Base-by-base conservation (phyloP, 2,797 vertebrate species). In the Aphelocoma californica region DNA sequence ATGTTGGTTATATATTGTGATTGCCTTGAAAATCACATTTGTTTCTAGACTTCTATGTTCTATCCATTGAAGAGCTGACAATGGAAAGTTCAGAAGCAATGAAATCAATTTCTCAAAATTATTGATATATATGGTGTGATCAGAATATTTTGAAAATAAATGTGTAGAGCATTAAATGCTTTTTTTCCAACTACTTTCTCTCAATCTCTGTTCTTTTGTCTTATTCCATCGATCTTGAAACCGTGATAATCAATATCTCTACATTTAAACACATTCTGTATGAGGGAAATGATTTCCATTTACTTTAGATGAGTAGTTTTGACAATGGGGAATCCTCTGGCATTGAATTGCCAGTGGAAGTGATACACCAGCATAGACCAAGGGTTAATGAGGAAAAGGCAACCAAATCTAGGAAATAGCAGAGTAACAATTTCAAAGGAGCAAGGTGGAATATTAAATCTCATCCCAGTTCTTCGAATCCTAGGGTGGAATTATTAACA, bases 71-170 rank as follows among this genome's bases (percentile, higher is more conserved):
- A 80, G n/a, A 88, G 12, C 9, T 83, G 77, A 54, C 18, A 71
- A 34, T 13, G 3, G 31, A 36, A 86, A 95, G 80, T 61, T 79
- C 54, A 79, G 62, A 93, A 84, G 14, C 34, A 84, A 54, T 53
- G 1, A 88, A 75, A 84, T 69, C 1, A 86, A 44, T 81, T 85
- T 47, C 42, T 81, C 25, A 75, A 71, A 88, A 88, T 81, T 90
- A 60, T 56, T 80, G 32, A 51, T 47, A 45, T 26, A 28, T 40
- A 31, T 67, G 23, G 14, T 13, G 13, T 60, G 38, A 87, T 77
- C 20, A 71, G 60, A 80, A 85, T 88, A 86, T 66, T 95, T 92
- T 86, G 50, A 74, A 91, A 95, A 56, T 28, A 87, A 88, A 69
- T 12, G 5, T 4, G 0, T 64, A 48, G 51, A 81, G 10, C 21